These are phyloP conservation scores for Ptychoptera contaminata DNA, from an alignment of 2,888 invertebrate species.

Conservation along the genomic window DNA sequence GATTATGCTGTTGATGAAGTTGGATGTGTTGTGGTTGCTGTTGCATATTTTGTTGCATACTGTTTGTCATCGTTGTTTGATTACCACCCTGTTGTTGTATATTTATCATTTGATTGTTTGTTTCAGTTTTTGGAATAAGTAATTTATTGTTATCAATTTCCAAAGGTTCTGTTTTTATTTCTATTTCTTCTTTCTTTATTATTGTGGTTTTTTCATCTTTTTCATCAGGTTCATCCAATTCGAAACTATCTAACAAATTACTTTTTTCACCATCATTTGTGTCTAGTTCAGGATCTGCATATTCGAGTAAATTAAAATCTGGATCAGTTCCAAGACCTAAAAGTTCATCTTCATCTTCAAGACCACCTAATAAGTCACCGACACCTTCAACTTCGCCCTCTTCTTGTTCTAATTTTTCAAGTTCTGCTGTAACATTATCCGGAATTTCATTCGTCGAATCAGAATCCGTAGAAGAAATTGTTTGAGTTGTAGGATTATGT, in stretches of 20 bases:
- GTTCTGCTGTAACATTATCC: slow-evolving; percentile 49
- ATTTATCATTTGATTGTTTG: background rate
- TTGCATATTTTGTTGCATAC: background rate
- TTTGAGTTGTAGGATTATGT: slow-evolving; percentile 19
- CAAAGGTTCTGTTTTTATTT: background rate
- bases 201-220: slow-evolving; percentile 37
- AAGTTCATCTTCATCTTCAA: slow-evolving; percentile 75
- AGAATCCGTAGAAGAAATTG: slow-evolving; percentile 28
- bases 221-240: slow-evolving; percentile 60
- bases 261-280: slow-evolving; percentile 63
- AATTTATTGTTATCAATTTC: background rate
- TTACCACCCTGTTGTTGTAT: background rate
- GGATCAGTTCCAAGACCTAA: slow-evolving; percentile 58
- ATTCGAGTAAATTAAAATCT: slow-evolving; percentile 90
- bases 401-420: slow-evolving; percentile 49
- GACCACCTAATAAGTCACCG: slow-evolving; percentile 63
- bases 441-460: slow-evolving; percentile 36
- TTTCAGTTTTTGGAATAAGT: background rate
- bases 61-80: too few species aligned
- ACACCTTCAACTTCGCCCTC: slow-evolving; percentile 52
- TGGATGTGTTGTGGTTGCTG: slow-evolving; percentile 5
- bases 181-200: slow-evolving; percentile 21
- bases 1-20: slow-evolving; percentile 9
- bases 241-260: slow-evolving; percentile 72
- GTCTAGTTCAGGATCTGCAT: slow-evolving; percentile 86